Evolutionary conservation across 1,140 invertebrate species (phyloP).

Genomic region (Meloidogyne floridensis): DNA sequence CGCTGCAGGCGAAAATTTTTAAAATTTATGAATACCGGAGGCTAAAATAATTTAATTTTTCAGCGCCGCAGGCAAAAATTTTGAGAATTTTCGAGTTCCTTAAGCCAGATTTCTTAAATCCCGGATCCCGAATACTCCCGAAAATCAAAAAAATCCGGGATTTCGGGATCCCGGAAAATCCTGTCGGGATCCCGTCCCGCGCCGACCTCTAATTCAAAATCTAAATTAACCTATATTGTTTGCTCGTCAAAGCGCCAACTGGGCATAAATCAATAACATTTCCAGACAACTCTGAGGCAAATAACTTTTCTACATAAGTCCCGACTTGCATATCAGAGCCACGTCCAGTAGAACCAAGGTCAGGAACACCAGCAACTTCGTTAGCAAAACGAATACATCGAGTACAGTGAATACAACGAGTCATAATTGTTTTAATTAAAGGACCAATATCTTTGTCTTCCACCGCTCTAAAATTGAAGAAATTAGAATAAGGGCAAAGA

Average conservation of each 20-base stretch:
- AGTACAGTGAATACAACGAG: constrained; percentile 98
- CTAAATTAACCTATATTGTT: constrained; percentile 82
- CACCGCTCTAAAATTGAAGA: constrained; percentile 76
- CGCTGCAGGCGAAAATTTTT: no score
- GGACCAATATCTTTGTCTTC: constrained; percentile 99
- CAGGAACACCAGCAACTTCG: constrained; percentile 86
- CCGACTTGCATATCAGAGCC: constrained; percentile 75
- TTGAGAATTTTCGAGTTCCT: no score
- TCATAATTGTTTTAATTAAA: constrained; percentile 98
- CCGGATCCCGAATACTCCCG: no score
- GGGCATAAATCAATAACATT: constrained; percentile 99
- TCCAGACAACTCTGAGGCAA: constrained; percentile 93
- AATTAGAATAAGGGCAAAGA: constrained; percentile 41
- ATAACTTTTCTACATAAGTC: constrained; percentile 96
- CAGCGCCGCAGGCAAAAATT: no score
- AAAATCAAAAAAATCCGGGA: no score
- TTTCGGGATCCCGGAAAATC: no score
- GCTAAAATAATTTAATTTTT: no score
- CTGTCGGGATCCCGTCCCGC: no score
- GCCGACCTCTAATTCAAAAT: background rate
- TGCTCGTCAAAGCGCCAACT: constrained; percentile 94
- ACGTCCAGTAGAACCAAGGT: constrained; percentile 76
- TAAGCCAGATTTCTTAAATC: no score
- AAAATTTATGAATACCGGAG: no score
- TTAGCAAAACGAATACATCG: constrained; percentile 81